Percentiles rank a stretch among this genome's conserved stretches.
Conservation (phyloP, 2,113 vertebrate species). For the Nestor notabilis region DNA sequence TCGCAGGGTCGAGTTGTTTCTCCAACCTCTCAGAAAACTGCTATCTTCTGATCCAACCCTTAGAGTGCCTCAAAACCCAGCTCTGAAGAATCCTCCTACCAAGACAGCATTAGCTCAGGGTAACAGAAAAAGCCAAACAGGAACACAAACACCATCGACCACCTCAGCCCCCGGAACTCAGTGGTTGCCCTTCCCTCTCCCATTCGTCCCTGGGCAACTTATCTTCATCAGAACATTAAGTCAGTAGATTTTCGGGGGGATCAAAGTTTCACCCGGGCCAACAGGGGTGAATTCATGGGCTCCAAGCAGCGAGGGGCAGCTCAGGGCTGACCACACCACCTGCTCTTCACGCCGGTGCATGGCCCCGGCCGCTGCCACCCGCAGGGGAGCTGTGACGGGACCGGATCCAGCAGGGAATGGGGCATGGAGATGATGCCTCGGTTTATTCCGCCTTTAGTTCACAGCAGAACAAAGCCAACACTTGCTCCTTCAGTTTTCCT, state of each 20-base stretch:
- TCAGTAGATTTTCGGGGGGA: neutral
- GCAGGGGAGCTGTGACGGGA: neutral
- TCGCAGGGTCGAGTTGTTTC: neutral
- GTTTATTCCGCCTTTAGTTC: neutral
- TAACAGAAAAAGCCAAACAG: neutral
- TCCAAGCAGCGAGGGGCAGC: neutral
- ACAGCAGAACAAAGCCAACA: neutral
- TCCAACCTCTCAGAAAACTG: neutral
- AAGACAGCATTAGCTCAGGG: neutral
- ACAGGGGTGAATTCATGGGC: neutral
- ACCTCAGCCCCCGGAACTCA: rapidly evolving
- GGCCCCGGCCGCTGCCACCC: neutral
- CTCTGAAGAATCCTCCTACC: neutral
- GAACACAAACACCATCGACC: rapidly evolving
- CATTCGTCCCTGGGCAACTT: neutral
- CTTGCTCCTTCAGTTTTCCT: neutral
- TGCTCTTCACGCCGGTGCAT: neutral
- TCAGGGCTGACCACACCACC: neutral
- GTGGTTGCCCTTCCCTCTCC: neutral
- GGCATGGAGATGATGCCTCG: neutral
- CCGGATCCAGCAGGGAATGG: neutral
- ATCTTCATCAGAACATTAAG: neutral
- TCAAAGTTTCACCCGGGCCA: neutral
- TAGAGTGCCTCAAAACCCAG: neutral
- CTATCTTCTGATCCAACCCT: neutral